These are phyloP conservation scores for Prionailurus bengalensis DNA, from an alignment of 2,113 vertebrate species.

Conservation along the genomic window DNA sequence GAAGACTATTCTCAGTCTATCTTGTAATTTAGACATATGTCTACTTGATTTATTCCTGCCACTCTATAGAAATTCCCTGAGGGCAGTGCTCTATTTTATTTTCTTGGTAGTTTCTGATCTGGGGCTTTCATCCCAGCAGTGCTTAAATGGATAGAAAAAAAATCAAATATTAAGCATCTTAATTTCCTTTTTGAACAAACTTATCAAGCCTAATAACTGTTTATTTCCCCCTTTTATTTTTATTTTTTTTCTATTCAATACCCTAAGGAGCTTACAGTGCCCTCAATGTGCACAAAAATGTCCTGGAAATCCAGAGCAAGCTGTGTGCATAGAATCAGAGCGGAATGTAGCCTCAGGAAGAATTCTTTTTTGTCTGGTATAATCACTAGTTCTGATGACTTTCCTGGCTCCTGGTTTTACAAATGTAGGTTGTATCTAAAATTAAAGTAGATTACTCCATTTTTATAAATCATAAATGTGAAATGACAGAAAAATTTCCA, in stretches of 20 bases:
- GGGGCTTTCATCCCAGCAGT: not conserved
- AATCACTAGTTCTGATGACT: conserved; percentile 70
- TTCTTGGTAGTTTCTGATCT: not conserved
- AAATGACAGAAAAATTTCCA: conserved; percentile 39
- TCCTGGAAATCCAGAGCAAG: not conserved
- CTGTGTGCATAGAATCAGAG: conserved; percentile 52
- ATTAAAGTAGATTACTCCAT: conserved; percentile 62
- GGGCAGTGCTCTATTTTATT: not conserved
- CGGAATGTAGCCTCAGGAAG: conserved; percentile 63
- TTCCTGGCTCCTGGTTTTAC: conserved; percentile 48
- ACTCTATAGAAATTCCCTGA: not conserved
- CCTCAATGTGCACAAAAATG: conserved; percentile 44
- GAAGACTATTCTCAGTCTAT: not conserved
- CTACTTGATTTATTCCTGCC: not conserved
- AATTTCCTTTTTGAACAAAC: conserved; percentile 49
- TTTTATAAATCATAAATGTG: conserved; percentile 61
- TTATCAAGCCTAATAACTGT: not conserved
- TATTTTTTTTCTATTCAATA: not conserved
- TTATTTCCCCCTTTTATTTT: not conserved
- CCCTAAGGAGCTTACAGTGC: not conserved
- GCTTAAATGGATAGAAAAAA: not conserved
- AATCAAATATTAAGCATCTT: not conserved
- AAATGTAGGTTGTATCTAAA: conserved; percentile 74
- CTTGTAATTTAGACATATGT: not conserved
- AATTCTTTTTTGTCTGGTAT: conserved; percentile 24